A percentile compares a stretch with the other conserved stretches of the same genome.
Evolutionary conservation across 2,113 vertebrate species (phyloP).

Genomic region (Anthoscopus minutus): DNA sequence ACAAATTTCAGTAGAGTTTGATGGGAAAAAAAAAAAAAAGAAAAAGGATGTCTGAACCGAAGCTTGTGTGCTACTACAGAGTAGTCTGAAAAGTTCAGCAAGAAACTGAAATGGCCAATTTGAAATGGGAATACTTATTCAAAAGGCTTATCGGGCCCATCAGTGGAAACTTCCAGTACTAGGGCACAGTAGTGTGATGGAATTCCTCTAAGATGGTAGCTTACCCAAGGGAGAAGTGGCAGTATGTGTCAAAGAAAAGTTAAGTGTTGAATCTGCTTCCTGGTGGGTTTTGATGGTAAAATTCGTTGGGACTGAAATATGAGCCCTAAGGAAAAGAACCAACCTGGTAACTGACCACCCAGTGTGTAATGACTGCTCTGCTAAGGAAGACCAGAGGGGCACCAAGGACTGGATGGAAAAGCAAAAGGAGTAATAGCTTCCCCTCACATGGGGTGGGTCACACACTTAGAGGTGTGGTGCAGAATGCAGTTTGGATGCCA

Average conservation of each 20-base stretch:
- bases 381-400: not conserved
- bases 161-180: not conserved
- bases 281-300: not conserved
- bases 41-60: not conserved
- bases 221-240: not conserved
- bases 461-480: fast-evolving
- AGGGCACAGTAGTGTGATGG: not conserved
- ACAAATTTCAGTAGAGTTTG: not conserved
- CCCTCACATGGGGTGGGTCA: not conserved
- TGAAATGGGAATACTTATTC: not conserved
- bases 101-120: not conserved
- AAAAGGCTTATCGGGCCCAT: not conserved
- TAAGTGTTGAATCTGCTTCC: not conserved
- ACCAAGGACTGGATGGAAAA: not conserved
- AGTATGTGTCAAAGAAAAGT: not conserved
- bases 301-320: not conserved
- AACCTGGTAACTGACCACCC: not conserved
- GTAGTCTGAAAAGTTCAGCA: not conserved
- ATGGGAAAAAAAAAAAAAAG: not conserved
- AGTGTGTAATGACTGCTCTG: fast-evolving
- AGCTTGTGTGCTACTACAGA: not conserved
- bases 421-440: not conserved
- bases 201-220: not conserved
- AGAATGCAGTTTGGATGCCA: not conserved
- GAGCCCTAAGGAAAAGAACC: not conserved